Evolutionary conservation across 2,113 vertebrate species (phyloP), one percentile per base, ranked within the genome.

Genomic region (Apteryx owenii): DNA sequence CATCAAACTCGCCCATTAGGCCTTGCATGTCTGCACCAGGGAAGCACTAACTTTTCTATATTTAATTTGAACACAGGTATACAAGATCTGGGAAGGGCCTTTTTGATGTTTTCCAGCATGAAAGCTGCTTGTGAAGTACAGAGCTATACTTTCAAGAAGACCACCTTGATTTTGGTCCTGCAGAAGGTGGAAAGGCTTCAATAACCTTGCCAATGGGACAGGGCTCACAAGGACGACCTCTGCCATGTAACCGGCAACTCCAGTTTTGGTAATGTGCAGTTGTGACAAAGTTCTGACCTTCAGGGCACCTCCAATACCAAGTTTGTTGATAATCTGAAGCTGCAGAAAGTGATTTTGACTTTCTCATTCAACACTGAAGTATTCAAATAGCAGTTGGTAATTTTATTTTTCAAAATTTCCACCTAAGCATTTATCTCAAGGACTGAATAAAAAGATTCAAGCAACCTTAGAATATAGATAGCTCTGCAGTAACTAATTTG

Each of bases 401-500:
- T 96, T 96, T 90, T 95, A 84, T 95, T 91, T 97, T 88, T 78
- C 29, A 36, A 77, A 66, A 72, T 72, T 95, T 89, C 79, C 11
- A 46, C 80, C 65, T 53, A 87, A 92, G 86, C 81, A 61, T 87
- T 96, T 94, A 93, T 84, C 89, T 93, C 87, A 96, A 93, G 75
- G 94, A 66, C 82, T 91, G 95, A 66, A 92, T 70, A 61, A 87
- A 94, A 93, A 4, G 12, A 65, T 94, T 88, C 75, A 31, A 50
- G 93, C 92, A 94, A 95, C 73, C 81, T 90, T 31, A 89, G 95
- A 20, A 96, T 94, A 96, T 69, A 91, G 92, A 95, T 94, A 69
- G 72, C 84, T 95, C 15, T 15, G 88, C 54, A 94, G 71, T 97
- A 96, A 96, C 93, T 94, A 89, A 97, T 96, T 97, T 97, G 54